A percentile compares a stretch with the other conserved stretches of the same genome.
phyloP scores from a whole-genome alignment of 2,797 vertebrate species.

The Gorsachius magnificus region DNA sequence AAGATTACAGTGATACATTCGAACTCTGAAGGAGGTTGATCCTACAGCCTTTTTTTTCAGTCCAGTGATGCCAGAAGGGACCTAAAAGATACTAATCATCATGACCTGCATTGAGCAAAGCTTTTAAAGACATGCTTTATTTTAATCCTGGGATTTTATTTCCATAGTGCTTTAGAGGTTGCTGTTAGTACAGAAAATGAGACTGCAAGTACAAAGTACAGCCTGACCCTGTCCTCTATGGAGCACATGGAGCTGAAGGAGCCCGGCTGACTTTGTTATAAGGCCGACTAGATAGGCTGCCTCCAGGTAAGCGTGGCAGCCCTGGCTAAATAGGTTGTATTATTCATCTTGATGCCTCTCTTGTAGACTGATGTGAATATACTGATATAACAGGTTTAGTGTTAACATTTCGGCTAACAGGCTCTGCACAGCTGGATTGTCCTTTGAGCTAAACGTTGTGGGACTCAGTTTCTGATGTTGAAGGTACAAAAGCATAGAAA shows the following conservation, averaged over 20 bases:
- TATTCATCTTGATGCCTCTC: not conserved
- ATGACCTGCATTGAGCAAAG: not conserved
- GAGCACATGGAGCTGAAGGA: not conserved
- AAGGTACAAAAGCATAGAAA: not conserved
- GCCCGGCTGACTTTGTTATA: not conserved
- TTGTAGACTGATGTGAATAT: not conserved
- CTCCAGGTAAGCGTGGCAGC: not conserved
- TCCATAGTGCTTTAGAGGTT: not conserved
- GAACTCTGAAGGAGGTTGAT: not conserved
- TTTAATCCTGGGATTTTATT: not conserved
- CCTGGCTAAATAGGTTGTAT: not conserved
- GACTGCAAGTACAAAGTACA: not conserved
- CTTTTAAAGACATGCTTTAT: not conserved
- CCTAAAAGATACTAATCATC: not conserved
- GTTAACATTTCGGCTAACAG: not conserved
- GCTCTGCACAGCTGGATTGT: not conserved
- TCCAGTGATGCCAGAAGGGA: not conserved
- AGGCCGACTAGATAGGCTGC: not conserved
- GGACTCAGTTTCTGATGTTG: not conserved
- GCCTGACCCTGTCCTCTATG: not conserved
- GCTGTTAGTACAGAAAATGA: not conserved
- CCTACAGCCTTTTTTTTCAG: not conserved
- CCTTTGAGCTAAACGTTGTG: not conserved
- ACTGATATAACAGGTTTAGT: not conserved
- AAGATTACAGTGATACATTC: not conserved